Evolutionary conservation across 2,797 vertebrate genomes (phyloP).

Genomic region (Dicrostonyx torquatus): DNA sequence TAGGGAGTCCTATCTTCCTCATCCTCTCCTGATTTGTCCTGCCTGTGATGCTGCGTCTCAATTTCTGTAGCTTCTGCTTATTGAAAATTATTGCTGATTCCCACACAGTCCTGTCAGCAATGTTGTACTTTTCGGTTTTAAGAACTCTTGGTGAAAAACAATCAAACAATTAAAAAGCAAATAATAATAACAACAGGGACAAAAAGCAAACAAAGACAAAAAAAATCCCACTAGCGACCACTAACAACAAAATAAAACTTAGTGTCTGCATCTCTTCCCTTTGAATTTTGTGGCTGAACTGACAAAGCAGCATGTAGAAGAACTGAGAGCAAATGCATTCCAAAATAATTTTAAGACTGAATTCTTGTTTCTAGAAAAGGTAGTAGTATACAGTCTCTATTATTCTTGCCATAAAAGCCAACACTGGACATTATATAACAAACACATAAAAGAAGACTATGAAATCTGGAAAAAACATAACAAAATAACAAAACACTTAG

Average conservation of each 20-base stretch:
- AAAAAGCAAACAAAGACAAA: background rate
- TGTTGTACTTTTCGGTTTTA: too few relatives aligned
- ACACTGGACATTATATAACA: background rate
- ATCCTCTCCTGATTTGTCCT: background rate
- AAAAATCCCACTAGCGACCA: background rate
- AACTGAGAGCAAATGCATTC: background rate
- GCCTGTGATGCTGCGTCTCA: fast-evolving
- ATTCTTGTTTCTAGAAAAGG: background rate
- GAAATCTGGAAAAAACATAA: background rate
- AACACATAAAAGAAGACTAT: background rate
- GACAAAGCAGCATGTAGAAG: background rate
- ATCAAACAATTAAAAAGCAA: background rate
- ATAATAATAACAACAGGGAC: background rate
- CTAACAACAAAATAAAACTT: background rate
- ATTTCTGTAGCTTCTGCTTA: too few relatives aligned
- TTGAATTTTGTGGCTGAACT: background rate
- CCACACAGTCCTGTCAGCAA: fast-evolving
- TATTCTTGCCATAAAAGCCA: background rate
- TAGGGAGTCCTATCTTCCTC: too few relatives aligned
- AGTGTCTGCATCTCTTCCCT: background rate
- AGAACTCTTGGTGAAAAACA: background rate
- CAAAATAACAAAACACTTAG: background rate
- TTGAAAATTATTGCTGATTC: background rate
- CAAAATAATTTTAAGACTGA: background rate
- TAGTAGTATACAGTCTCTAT: background rate